These are phyloP conservation scores for Argyrosomus japonicus DNA, from an alignment of 2,113 vertebrate species.

Conservation along the genomic window DNA sequence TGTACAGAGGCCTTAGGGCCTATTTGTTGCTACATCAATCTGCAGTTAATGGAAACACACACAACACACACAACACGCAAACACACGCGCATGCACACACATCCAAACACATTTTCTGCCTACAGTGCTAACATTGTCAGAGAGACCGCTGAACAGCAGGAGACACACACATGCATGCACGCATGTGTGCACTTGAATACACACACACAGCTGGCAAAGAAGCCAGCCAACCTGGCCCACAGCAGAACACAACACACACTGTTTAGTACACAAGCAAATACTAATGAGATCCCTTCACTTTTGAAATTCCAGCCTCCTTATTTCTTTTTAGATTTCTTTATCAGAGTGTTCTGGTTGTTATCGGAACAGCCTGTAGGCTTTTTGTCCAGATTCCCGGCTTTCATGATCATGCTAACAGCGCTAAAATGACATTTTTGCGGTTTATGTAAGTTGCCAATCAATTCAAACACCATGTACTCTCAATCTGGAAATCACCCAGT, in stretches of 20 bases:
- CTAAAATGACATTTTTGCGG: conserved; percentile 12
- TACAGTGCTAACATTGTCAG: conserved; percentile 58
- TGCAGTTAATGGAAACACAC: conserved; percentile 70
- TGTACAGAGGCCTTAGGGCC: conserved; percentile 69
- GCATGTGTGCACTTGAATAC: conserved; percentile 3
- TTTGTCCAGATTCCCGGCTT: neutral
- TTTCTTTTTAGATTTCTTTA: conserved; percentile 3
- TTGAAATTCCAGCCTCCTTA: neutral
- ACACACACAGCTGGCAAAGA: conserved; percentile 49
- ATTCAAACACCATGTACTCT: conserved; percentile 23
- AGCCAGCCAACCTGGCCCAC: conserved; percentile 28
- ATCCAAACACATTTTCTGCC: conserved; percentile 52
- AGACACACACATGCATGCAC: conserved; percentile 9
- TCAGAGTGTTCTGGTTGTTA: neutral
- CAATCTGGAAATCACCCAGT: conserved; percentile 29
- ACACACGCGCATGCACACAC: conserved; percentile 17
- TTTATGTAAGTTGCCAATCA: conserved; percentile 1
- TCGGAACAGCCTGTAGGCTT: neutral
- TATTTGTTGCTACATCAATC: conserved; percentile 76
- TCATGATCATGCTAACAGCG: neutral
- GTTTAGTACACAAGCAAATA: conserved; percentile 37
- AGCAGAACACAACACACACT: conserved; percentile 34
- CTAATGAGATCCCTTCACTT: conserved; percentile 33
- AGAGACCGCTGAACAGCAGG: conserved; percentile 60
- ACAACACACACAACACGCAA: conserved; percentile 46